These are phyloP conservation scores for Ditylenchus dipsaci DNA, from an alignment of 1,140 invertebrate genomes.

Conservation along the genomic window DNA sequence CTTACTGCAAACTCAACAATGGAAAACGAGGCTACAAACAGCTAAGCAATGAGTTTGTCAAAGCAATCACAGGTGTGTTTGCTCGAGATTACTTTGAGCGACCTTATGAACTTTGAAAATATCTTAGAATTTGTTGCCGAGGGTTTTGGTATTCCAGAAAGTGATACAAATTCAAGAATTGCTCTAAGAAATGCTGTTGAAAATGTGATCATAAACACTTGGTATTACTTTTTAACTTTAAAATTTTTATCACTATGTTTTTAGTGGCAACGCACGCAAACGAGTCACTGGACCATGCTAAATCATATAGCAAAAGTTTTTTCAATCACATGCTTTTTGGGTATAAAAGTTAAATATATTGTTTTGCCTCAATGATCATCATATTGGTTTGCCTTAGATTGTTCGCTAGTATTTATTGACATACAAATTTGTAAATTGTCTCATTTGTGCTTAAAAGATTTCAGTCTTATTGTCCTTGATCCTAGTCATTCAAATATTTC, in stretches of 20 bases:
- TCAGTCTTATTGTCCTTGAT: too few species aligned
- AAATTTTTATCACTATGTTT: background rate
- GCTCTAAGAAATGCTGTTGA: background rate
- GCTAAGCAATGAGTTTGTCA: background rate
- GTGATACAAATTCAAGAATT: background rate
- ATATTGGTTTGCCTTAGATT: too few species aligned
- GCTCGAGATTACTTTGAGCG: background rate
- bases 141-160: background rate
- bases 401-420: too few species aligned
- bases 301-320: too few species aligned
- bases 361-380: too few species aligned
- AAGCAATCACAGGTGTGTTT: background rate
- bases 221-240: background rate
- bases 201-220: background rate
- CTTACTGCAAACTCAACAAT: background rate
- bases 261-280: slow-evolving; percentile 1
- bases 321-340: too few species aligned
- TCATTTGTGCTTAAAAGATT: too few species aligned
- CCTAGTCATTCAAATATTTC: too few species aligned
- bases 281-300: background rate
- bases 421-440: too few species aligned
- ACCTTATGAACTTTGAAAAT: background rate
- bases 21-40: background rate
- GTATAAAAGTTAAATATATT: too few species aligned
- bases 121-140: slow-evolving; percentile 1